These are phyloP conservation scores for Epizoanthus ramosus DNA, from an alignment of 92 coral and sea anemone species.

Conservation along the genomic window DNA sequence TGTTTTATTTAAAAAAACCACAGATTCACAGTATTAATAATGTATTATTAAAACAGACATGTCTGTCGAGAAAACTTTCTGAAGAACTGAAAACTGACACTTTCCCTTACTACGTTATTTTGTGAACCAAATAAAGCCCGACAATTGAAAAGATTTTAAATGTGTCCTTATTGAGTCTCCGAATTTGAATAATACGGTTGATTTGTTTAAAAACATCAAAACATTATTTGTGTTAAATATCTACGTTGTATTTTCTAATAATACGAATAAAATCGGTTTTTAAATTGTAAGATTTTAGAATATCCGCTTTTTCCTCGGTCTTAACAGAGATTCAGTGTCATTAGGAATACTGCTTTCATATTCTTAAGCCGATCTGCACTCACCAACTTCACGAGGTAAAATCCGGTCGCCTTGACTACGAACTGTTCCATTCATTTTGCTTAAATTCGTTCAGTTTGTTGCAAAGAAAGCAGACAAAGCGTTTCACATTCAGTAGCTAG, in stretches of 20 bases:
- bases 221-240: constrained; percentile 16
- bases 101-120: not conserved
- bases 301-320: not conserved
- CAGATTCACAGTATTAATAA: constrained; percentile 34
- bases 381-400: not conserved
- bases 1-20: constrained; percentile 28
- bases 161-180: not conserved
- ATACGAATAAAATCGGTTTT: constrained; percentile 9
- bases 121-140: not conserved
- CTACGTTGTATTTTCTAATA: constrained; percentile 16
- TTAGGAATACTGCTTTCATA: not conserved
- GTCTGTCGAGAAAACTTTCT: not conserved
- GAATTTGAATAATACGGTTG: not conserved
- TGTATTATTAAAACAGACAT: constrained; percentile 23
- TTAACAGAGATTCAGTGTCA: not conserved
- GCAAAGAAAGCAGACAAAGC: constrained; percentile 31
- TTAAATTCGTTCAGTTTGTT: constrained; percentile 12
- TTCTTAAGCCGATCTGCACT: not conserved
- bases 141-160: constrained; percentile 3
- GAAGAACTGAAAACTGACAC: not conserved
- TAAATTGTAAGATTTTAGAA: not conserved
- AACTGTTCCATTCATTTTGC: constrained; percentile 18
- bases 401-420: constrained; percentile 20
- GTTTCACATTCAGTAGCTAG: constrained; percentile 12
- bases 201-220: not conserved